Evolutionary conservation across 2,888 invertebrate genomes (phyloP).

Genomic region (Endomychus coccineus): DNA sequence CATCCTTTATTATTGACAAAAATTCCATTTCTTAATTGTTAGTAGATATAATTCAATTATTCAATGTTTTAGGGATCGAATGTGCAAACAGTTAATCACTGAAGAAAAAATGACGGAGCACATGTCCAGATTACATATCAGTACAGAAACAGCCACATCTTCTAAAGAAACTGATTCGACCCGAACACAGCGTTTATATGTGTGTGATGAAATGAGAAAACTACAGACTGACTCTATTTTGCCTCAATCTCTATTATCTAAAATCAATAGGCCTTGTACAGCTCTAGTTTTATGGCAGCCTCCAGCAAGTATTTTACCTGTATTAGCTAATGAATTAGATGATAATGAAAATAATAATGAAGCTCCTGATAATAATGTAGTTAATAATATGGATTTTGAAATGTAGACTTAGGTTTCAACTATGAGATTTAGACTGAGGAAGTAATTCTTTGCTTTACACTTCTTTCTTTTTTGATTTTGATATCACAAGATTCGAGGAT

Average conservation of each 20-base stretch:
- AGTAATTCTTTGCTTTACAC: slow-evolving; percentile 1
- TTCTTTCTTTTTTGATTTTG: slow-evolving; percentile 1
- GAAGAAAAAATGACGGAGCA: slow-evolving; percentile 82
- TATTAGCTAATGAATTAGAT: slow-evolving; percentile 38
- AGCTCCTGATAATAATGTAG: slow-evolving; percentile 39
- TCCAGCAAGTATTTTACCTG: slow-evolving; percentile 35
- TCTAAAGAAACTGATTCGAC: slow-evolving; percentile 31
- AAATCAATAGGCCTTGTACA: slow-evolving; percentile 65
- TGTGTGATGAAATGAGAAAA: slow-evolving; percentile 66
- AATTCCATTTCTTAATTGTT: too few species aligned
- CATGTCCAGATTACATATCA: slow-evolving; percentile 66
- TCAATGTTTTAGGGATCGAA: too few species aligned
- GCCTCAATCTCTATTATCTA: slow-evolving; percentile 57
- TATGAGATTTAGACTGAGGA: slow-evolving; percentile 7
- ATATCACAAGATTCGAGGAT: too few species aligned
- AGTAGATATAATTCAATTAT: too few species aligned
- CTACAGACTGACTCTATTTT: slow-evolving; percentile 58
- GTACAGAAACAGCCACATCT: slow-evolving; percentile 37
- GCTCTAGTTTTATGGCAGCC: slow-evolving; percentile 79
- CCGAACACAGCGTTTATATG: slow-evolving; percentile 43
- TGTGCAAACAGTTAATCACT: slow-evolving; percentile 75
- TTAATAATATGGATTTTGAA: slow-evolving; percentile 21
- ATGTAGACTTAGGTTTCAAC: slow-evolving; percentile 4
- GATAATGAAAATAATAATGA: slow-evolving; percentile 41
- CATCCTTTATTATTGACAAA: too few species aligned